Percentiles rank a stretch among this genome's conserved stretches.
These are phyloP conservation scores for Pagrus major DNA, from an alignment of 2,113 vertebrate species.

Conservation along the genomic window DNA sequence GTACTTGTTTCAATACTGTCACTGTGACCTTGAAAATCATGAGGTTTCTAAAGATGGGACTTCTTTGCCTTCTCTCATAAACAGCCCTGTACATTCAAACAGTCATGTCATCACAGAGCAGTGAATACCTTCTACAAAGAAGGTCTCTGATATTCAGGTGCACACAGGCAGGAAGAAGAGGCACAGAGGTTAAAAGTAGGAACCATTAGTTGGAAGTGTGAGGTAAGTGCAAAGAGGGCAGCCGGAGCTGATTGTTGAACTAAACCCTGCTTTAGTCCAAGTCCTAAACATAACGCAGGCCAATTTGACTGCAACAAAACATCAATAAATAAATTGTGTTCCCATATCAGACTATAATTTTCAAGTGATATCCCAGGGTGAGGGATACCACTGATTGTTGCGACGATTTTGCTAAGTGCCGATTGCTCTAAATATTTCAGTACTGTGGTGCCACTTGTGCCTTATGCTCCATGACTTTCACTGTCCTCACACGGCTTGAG, in stretches of 20 bases:
- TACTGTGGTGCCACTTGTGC: no score
- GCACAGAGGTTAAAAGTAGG: constrained; percentile 3
- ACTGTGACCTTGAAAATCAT: neutral
- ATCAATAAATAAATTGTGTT: no score
- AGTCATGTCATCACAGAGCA: neutral
- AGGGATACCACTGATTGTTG: no score
- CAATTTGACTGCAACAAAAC: no score
- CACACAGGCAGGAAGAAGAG: neutral
- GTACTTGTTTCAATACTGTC: neutral
- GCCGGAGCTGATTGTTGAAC: neutral
- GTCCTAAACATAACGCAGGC: no score
- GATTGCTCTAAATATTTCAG: no score
- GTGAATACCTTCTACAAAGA: neutral
- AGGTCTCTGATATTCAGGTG: neutral
- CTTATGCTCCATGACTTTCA: no score
- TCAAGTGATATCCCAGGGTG: no score
- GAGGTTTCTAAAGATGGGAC: neutral
- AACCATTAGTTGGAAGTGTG: constrained; percentile 10
- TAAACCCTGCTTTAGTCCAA: neutral
- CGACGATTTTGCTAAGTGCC: no score
- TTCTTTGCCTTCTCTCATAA: neutral
- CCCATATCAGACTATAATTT: no score
- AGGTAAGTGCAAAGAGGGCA: constrained; percentile 7
- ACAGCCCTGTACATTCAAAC: neutral
- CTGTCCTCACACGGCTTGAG: no score